These are phyloP conservation scores for Rambutsinella grinnellia DNA, from an alignment of 2,888 invertebrate species.

Conservation along the genomic window DNA sequence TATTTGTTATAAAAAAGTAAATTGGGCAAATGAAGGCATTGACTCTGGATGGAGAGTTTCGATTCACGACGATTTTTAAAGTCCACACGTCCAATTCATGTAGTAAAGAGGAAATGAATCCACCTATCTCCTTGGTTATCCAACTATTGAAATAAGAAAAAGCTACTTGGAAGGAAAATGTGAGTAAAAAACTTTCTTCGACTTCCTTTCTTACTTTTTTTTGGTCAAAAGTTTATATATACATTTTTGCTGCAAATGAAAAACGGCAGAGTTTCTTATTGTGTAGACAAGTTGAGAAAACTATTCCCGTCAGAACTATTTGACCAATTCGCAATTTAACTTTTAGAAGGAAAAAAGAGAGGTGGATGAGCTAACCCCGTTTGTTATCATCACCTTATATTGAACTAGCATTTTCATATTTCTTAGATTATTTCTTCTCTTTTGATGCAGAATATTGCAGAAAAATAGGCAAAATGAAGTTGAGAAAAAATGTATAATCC, in stretches of 20 bases:
- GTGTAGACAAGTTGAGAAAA: background rate
- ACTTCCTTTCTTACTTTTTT: background rate
- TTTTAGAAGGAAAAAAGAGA: background rate
- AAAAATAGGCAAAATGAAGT: too few relatives aligned
- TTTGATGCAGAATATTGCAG: too few relatives aligned
- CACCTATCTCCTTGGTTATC: too few relatives aligned
- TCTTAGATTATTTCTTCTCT: background rate
- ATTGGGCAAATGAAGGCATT: background rate
- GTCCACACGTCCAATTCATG: background rate
- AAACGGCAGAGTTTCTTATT: constrained; percentile 6
- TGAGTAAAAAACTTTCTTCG: background rate
- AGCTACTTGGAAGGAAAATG: background rate
- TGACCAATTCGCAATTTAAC: constrained; percentile 45
- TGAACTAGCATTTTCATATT: background rate
- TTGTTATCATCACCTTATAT: background rate
- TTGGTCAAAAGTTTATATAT: constrained; percentile 3
- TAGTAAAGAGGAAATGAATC: background rate
- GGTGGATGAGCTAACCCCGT: background rate
- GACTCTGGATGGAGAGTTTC: background rate
- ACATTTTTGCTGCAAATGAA: background rate
- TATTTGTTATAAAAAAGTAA: background rate
- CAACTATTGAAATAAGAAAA: background rate
- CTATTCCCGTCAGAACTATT: constrained; percentile 51
- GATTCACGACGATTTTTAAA: background rate
- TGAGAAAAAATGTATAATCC: background rate